Percentiles rank a stretch among this genome's conserved stretches.
These are phyloP conservation scores for Pocillopora verrucosa DNA, from an alignment of 64 coral and sea anemone species.

Conservation along the genomic window DNA sequence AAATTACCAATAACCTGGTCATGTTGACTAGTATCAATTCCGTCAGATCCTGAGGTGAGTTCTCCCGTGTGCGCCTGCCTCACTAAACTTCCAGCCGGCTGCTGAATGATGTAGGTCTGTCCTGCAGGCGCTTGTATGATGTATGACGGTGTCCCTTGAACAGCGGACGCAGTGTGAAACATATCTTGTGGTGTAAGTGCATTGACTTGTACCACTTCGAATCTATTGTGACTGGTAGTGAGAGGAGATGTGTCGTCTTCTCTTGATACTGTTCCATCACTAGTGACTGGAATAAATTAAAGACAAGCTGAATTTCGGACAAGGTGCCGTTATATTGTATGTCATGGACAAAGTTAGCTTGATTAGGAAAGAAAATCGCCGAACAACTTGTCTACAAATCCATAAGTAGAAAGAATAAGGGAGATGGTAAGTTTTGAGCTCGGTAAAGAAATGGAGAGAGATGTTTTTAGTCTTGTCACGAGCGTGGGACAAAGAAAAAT, in stretches of 20 bases:
- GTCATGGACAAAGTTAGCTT: too few relatives aligned
- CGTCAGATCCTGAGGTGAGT: slow-evolving; percentile 34
- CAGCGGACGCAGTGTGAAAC: slow-evolving; percentile 29
- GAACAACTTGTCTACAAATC: too few relatives aligned
- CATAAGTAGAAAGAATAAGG: too few relatives aligned
- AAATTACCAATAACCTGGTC: neutral
- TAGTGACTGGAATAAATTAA: slow-evolving; percentile 58
- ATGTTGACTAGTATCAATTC: slow-evolving; percentile 12
- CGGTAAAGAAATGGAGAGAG: too few relatives aligned
- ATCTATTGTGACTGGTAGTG: slow-evolving; percentile 49
- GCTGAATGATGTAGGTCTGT: slow-evolving; percentile 92
- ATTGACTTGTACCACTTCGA: slow-evolving; percentile 81
- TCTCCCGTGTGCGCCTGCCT: slow-evolving; percentile 52
- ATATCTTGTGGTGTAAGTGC: slow-evolving; percentile 60
- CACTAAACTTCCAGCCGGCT: slow-evolving; percentile 65
- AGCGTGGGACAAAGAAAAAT: too few relatives aligned
- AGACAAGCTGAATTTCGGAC: neutral
- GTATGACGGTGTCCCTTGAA: slow-evolving; percentile 69
- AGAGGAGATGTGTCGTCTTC: slow-evolving; percentile 45
- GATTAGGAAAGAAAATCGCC: too few relatives aligned
- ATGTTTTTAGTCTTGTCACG: too few relatives aligned
- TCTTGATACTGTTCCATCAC: slow-evolving; percentile 77
- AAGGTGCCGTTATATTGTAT: neutral
- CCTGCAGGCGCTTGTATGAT: slow-evolving; percentile 83
- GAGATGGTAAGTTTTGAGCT: too few relatives aligned